Conservation (phyloP, 2,797 vertebrate species). For the Sebastes goodei region DNA sequence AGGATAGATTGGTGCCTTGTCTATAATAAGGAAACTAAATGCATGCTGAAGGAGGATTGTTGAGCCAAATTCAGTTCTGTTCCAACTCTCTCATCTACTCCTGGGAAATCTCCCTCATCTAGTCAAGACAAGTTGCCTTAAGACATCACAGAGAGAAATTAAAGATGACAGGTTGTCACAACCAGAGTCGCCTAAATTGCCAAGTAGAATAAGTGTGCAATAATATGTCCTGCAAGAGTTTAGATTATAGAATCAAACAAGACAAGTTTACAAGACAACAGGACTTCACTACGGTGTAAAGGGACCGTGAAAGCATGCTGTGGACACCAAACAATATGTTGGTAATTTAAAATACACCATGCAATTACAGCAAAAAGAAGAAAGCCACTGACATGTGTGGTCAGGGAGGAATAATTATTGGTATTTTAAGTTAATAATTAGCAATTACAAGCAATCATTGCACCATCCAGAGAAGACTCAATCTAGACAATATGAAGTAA, state of each 20-base stretch:
- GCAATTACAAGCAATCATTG: conserved; percentile 6
- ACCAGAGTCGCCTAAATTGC: conserved; percentile 14
- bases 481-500: conserved; percentile 42
- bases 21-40: conserved; percentile 54
- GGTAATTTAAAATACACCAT: background rate
- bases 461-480: conserved; percentile 23
- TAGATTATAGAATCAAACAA: conserved; percentile 1
- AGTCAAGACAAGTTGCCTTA: conserved; percentile 29
- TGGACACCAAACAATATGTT: background rate
- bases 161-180: conserved; percentile 34
- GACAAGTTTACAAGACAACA: conserved; percentile 15
- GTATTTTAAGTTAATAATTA: conserved; percentile 29
- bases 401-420: conserved; percentile 1
- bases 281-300: background rate
- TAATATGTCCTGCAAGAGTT: conserved; percentile 9
- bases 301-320: background rate
- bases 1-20: conserved; percentile 55
- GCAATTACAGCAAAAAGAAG: background rate
- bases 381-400: background rate
- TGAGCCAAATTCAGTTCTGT: conserved; percentile 41
- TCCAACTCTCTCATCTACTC: conserved; percentile 23
- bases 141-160: conserved; percentile 32
- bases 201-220: conserved; percentile 11
- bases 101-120: conserved; percentile 41
- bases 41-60: conserved; percentile 38